Conservation (phyloP, 2,797 vertebrate species). For the Tympanoctomys barrerae region DNA sequence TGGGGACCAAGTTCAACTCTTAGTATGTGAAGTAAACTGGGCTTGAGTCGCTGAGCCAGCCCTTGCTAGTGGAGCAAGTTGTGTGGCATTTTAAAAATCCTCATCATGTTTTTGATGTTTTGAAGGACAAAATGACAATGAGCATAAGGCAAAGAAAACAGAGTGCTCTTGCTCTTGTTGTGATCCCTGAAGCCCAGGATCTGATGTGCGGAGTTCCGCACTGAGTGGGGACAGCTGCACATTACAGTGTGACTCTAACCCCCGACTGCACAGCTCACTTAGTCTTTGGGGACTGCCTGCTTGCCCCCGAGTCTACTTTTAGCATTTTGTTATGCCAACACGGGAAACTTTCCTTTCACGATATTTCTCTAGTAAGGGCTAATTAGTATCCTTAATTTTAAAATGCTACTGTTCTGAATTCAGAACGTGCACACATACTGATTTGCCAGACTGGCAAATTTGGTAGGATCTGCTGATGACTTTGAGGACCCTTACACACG, state of each 20-base stretch:
- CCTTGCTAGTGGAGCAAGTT: not conserved
- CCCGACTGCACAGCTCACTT: not conserved
- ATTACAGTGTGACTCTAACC: not conserved
- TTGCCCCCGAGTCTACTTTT: not conserved
- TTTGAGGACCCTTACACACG: too few relatives aligned
- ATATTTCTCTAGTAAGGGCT: not conserved
- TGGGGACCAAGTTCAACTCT: not conserved
- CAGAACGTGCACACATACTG: not conserved
- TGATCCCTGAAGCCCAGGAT: not conserved
- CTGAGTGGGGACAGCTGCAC: not conserved
- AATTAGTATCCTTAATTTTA: slow-evolving; percentile 19
- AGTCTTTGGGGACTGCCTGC: not conserved
- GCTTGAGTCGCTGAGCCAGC: not conserved
- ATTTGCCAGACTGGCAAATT: too few relatives aligned
- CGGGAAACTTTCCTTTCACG: not conserved
- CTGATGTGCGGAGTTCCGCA: not conserved
- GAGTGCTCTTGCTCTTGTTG: not conserved
- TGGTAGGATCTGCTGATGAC: too few relatives aligned
- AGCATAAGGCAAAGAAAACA: not conserved
- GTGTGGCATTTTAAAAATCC: not conserved
- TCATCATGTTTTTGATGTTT: not conserved
- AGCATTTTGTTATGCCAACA: not conserved
- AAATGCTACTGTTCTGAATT: not conserved
- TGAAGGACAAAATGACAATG: not conserved
- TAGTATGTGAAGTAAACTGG: not conserved